Evolutionary conservation across 2,113 vertebrate genomes (phyloP).

Genomic region (Silurus meridionalis): DNA sequence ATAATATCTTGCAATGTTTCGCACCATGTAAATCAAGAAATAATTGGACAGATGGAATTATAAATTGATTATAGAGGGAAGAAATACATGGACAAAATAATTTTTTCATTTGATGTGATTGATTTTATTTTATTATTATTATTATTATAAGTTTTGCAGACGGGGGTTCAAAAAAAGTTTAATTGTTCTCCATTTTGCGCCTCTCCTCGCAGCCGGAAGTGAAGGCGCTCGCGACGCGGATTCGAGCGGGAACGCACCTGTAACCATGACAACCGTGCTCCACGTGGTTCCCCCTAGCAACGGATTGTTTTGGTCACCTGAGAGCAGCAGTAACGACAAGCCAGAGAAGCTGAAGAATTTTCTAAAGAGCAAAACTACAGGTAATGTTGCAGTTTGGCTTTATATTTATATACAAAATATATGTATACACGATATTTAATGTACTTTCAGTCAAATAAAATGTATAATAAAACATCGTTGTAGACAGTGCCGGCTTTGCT

Average conservation of each 20-base stretch:
- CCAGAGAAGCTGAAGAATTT: too few relatives aligned
- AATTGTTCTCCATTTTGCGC: not conserved
- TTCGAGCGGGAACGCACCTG: not conserved
- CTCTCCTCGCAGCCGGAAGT: not conserved
- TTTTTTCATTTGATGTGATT: too few relatives aligned
- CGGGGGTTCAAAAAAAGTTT: accelerated
- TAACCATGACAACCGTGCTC: not conserved
- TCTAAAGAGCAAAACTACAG: too few relatives aligned
- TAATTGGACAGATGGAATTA: too few relatives aligned
- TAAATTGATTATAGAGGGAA: too few relatives aligned
- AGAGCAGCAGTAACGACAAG: not conserved
- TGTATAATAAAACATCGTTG: not conserved
- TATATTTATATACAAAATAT: too few relatives aligned
- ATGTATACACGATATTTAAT: too few relatives aligned
- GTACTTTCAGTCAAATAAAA: too few relatives aligned
- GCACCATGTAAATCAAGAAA: too few relatives aligned
- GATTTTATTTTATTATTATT: not conserved
- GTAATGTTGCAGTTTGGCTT: too few relatives aligned
- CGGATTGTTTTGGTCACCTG: not conserved
- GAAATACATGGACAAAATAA: too few relatives aligned
- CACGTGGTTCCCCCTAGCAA: not conserved
- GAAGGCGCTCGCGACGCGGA: not conserved
- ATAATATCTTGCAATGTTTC: too few relatives aligned
- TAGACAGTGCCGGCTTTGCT: not conserved
- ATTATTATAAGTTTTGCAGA: not conserved